Evolutionary conservation across 1,140 invertebrate genomes (phyloP).

Genomic region (Nomia melanderi): DNA sequence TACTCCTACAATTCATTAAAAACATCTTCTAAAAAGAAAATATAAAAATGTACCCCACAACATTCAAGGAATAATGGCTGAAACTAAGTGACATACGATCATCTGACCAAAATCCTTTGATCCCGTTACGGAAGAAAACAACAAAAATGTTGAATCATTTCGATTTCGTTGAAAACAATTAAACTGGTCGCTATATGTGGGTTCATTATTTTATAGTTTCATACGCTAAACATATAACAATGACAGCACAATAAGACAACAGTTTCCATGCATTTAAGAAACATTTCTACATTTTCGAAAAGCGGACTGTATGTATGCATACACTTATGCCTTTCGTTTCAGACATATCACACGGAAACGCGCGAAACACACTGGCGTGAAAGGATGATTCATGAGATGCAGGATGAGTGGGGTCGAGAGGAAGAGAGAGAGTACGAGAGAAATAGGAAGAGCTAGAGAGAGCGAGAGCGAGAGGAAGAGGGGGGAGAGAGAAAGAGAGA

Average conservation of each 20-base stretch:
- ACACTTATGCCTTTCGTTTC: not conserved
- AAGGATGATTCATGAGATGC: constrained; percentile 56
- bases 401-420: too few species aligned
- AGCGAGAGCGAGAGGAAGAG: too few species aligned
- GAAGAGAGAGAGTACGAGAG: too few species aligned
- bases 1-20: not conserved
- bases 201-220: not conserved
- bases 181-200: not conserved
- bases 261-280: not conserved
- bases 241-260: too few species aligned
- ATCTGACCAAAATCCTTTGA: not conserved
- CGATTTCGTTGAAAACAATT: not conserved
- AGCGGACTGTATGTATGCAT: not conserved
- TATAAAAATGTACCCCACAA: not conserved
- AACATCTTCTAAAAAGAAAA: too few species aligned
- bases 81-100: not conserved
- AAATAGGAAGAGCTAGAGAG: too few species aligned
- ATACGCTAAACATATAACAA: too few species aligned
- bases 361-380: constrained; percentile 42
- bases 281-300: not conserved
- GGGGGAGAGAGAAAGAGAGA: too few species aligned
- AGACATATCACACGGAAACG: constrained; percentile 28
- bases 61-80: not conserved
- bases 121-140: too few species aligned
- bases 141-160: not conserved